phyloP scores from a whole-genome alignment of 2,888 invertebrate species.

The Perizoma flavofasciatum region DNA sequence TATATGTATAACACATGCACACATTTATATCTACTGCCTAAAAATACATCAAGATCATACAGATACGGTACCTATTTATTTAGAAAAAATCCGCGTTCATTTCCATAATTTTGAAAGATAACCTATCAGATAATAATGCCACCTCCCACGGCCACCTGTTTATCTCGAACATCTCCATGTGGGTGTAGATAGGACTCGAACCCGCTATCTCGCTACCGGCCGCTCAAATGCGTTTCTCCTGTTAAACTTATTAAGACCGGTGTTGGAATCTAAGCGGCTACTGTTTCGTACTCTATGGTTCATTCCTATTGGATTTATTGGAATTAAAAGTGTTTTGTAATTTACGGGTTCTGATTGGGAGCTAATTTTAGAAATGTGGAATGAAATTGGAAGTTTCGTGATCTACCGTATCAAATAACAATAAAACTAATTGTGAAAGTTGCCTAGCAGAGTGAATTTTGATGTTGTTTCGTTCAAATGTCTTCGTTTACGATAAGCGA shows the following conservation, averaged over 20 bases:
- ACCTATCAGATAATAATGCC: conserved; percentile 32
- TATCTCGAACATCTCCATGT: conserved; percentile 65
- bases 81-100: conserved; percentile 25
- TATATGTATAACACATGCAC: no score
- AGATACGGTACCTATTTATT: background rate
- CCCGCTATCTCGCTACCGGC: conserved; percentile 64
- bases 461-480: conserved; percentile 20
- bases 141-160: conserved; percentile 62
- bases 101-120: conserved; percentile 40
- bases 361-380: conserved; percentile 36
- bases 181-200: conserved; percentile 62
- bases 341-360: conserved; percentile 35
- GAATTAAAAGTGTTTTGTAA: conserved; percentile 35
- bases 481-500: background rate
- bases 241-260: conserved; percentile 68
- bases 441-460: conserved; percentile 10
- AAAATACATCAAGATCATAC: no score
- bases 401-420: conserved; percentile 27
- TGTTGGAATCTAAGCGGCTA: conserved; percentile 43
- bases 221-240: conserved; percentile 79
- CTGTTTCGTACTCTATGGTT: conserved; percentile 22
- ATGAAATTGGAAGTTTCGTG: conserved; percentile 30
- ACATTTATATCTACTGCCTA: no score
- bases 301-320: conserved; percentile 37
- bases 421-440: conserved; percentile 19